Evolutionary conservation across 2,113 vertebrate genomes (phyloP).

Genomic region (Petrocephalus zakoni): DNA sequence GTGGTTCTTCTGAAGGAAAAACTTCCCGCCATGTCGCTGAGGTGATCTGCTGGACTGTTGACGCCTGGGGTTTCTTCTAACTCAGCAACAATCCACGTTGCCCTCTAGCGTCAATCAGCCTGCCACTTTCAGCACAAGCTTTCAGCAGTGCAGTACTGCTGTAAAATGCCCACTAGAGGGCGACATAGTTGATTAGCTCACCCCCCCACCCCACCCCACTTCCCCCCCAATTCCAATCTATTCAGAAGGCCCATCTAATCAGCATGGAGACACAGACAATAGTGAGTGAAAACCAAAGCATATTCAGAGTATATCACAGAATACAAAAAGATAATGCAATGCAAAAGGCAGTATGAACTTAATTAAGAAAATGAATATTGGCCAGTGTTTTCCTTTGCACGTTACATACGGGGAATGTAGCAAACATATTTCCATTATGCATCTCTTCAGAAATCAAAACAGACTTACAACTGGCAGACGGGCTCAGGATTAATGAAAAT

Average conservation of each 20-base stretch:
- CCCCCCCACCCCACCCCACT: not conserved
- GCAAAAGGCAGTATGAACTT: not conserved
- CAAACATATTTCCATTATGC: not conserved
- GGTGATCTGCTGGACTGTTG: not conserved
- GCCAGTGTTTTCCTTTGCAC: not conserved
- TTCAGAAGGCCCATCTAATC: not conserved
- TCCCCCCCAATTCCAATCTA: not conserved
- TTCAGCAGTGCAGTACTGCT: not conserved
- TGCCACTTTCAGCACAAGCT: not conserved
- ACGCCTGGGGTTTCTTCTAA: not conserved
- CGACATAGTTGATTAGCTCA: not conserved
- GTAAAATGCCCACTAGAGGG: not conserved
- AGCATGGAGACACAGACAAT: not conserved
- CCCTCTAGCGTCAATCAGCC: too few species aligned
- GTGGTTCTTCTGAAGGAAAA: not conserved
- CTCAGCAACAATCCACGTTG: not conserved
- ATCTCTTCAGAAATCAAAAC: conserved; percentile 1
- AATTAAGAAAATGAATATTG: not conserved
- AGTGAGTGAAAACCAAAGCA: not conserved
- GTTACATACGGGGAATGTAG: not conserved
- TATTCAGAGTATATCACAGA: not conserved
- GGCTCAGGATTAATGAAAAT: not conserved
- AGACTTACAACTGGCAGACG: not conserved
- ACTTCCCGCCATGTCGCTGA: not conserved
- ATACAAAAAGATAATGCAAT: not conserved